Evolutionary conservation across 2,888 invertebrate genomes (phyloP).

Genomic region (Lymantria monacha): DNA sequence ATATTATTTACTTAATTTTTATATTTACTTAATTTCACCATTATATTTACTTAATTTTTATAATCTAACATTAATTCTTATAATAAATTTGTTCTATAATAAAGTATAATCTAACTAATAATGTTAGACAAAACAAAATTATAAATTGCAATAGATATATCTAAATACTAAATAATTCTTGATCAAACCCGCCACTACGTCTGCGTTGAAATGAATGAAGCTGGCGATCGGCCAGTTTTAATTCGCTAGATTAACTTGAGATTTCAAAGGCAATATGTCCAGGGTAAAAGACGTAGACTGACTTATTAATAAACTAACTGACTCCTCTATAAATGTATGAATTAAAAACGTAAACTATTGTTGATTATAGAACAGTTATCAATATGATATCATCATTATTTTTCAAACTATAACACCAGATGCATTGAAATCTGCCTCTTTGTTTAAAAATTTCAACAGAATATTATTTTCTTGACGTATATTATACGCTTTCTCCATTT

Average conservation of each 20-base stretch:
- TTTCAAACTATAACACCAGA: no score
- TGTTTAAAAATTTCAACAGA: no score
- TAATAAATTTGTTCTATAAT: no score
- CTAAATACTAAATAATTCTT: background rate
- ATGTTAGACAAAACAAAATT: conserved; percentile 8
- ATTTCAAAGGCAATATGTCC: background rate
- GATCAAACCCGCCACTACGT: background rate
- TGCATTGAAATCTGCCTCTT: no score
- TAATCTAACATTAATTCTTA: no score
- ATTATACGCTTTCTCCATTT: no score
- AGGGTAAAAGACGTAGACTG: background rate
- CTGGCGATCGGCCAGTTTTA: background rate
- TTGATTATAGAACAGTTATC: background rate
- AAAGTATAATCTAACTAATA: no score
- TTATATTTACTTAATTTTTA: no score
- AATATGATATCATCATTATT: no score
- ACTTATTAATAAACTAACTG: background rate
- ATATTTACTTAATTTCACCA: no score
- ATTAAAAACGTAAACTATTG: background rate
- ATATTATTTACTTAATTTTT: no score
- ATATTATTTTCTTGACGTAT: no score
- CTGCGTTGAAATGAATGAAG: background rate
- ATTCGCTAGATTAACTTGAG: background rate
- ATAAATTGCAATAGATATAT: background rate
- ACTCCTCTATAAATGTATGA: background rate